A percentile compares a stretch with the other conserved stretches of the same genome.
Evolutionary conservation across 2,888 invertebrate genomes (phyloP).

Genomic region (Zaprionus bogoriensis): DNA sequence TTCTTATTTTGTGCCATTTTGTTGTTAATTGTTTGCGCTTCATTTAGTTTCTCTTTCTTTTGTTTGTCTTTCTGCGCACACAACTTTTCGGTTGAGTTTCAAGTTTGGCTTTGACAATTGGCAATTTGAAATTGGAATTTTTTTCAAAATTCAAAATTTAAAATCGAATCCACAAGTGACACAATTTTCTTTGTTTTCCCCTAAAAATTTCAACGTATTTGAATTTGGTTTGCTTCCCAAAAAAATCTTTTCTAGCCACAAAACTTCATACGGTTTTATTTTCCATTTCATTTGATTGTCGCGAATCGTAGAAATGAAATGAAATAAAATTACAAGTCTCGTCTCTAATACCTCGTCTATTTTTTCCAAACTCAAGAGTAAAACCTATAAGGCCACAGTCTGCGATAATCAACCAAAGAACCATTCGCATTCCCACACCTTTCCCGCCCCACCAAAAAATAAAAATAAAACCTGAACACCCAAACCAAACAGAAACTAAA

Average conservation of each 20-base stretch:
- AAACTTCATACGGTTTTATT: too few species aligned
- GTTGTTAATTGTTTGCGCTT: constrained; percentile 58
- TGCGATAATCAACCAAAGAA: constrained; percentile 39
- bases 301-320: neutral
- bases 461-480: too few species aligned
- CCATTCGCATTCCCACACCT: constrained; percentile 45
- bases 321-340: constrained; percentile 6
- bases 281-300: too few species aligned
- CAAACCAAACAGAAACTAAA: constrained; percentile 8
- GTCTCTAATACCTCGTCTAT: neutral
- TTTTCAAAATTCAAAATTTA: constrained; percentile 8
- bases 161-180: neutral
- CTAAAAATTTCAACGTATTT: neutral
- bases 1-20: constrained; percentile 57
- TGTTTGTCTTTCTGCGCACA: constrained; percentile 22
- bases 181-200: neutral
- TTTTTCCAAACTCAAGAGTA: constrained; percentile 3
- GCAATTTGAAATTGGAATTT: constrained; percentile 40
- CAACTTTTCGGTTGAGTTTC: constrained; percentile 44
- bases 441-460: too few species aligned
- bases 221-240: neutral
- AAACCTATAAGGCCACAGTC: constrained; percentile 32
- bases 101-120: constrained; percentile 72
- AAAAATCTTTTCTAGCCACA: neutral
- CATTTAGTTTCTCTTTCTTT: constrained; percentile 48